Evolutionary conservation across 1,140 invertebrate genomes (phyloP).

Genomic region (Bombus soroeensis): DNA sequence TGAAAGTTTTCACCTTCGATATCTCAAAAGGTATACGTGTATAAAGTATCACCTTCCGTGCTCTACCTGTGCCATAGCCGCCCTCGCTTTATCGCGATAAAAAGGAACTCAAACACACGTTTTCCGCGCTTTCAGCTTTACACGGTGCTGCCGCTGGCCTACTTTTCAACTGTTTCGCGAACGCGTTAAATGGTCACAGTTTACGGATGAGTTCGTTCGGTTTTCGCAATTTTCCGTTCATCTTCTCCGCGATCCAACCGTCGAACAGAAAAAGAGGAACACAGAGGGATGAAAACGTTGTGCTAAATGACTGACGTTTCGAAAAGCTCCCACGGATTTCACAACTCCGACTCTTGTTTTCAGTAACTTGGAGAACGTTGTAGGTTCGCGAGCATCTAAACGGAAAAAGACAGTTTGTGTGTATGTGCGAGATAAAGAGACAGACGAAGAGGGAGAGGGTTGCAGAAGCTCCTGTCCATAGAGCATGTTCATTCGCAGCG

Average conservation of each 20-base stretch:
- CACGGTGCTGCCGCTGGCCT: not conserved
- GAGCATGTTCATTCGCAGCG: conserved; percentile 30
- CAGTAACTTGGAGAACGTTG: not conserved
- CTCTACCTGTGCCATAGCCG: not conserved
- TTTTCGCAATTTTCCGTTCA: conserved; percentile 19
- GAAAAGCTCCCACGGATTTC: not conserved
- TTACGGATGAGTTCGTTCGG: conserved; percentile 18
- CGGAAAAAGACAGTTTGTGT: not conserved
- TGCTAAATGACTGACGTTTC: not conserved
- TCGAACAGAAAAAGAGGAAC: too few relatives aligned
- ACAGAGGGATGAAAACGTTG: not conserved
- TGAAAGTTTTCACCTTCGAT: conserved; percentile 20
- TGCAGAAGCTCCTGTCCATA: not conserved
- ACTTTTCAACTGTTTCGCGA: conserved; percentile 14
- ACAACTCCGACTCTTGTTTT: not conserved
- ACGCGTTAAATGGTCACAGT: conserved; percentile 25
- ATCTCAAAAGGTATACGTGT: not conserved
- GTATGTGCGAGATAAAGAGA: not conserved
- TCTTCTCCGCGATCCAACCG: not conserved
- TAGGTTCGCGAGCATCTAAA: not conserved
- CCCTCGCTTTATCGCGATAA: conserved; percentile 3
- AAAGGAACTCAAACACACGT: conserved; percentile 19
- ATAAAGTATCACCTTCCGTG: conserved; percentile 8
- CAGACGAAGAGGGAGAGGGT: not conserved
- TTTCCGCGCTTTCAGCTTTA: not conserved